Conservation (phyloP, 1,140 invertebrate species). For the Zeugodacus cucurbitae region DNA sequence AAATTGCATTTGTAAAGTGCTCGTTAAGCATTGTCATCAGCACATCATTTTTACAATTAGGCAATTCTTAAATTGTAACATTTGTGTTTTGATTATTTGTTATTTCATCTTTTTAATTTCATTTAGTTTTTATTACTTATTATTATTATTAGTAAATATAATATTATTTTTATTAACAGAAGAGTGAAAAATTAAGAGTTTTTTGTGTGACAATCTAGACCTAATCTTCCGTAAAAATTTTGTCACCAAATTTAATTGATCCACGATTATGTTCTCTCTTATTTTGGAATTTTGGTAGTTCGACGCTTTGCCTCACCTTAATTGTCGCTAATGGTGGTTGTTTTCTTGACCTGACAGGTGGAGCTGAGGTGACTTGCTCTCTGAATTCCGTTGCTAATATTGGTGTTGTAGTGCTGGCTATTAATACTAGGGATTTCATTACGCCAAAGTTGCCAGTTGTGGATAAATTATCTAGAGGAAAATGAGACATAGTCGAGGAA, state of each 20-base stretch:
- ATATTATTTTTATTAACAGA: neutral
- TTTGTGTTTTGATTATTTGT: too few species aligned
- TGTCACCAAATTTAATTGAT: conserved; percentile 10
- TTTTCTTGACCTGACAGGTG: neutral
- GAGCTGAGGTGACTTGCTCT: neutral
- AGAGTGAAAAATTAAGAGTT: neutral
- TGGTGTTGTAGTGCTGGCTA: neutral
- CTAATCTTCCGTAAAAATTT: neutral
- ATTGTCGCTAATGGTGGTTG: neutral
- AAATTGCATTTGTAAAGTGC: too few species aligned
- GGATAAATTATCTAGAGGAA: neutral
- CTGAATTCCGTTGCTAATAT: neutral
- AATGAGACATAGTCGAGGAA: neutral
- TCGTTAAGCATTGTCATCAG: too few species aligned
- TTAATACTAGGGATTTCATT: neutral
- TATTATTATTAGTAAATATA: too few species aligned
- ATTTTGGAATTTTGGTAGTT: neutral
- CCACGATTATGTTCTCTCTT: neutral
- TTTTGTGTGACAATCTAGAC: neutral
- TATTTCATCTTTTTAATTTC: neutral
- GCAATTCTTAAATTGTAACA: too few species aligned
- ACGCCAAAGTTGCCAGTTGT: neutral
- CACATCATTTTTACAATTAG: too few species aligned
- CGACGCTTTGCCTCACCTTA: neutral
- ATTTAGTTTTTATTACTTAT: neutral